A percentile compares a stretch with the other conserved stretches of the same genome.
phyloP scores from a whole-genome alignment of 2,113 vertebrate genomes.

The Bubo bubo region DNA sequence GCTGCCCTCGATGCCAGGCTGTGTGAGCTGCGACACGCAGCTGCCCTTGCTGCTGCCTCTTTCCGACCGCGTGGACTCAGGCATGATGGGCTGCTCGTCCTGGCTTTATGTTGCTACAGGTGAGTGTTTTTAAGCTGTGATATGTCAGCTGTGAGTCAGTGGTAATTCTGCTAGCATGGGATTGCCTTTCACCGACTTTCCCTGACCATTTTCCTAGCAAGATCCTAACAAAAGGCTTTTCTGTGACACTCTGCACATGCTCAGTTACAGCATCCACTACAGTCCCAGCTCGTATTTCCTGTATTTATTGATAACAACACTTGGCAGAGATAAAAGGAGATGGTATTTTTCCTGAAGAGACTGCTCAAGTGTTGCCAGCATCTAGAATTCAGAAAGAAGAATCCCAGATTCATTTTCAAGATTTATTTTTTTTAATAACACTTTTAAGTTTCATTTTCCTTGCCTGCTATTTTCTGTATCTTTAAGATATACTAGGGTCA shows the following conservation, averaged over 20 bases:
- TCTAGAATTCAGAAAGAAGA: not conserved
- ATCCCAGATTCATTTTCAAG: not conserved
- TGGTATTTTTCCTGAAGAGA: not conserved
- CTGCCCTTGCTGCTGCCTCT: not conserved
- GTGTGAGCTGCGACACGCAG: rapidly evolving
- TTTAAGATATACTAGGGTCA: not conserved
- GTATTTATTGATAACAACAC: not conserved
- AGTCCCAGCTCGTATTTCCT: not conserved
- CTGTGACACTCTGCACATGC: not conserved
- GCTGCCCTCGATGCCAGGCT: not conserved
- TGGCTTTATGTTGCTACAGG: not conserved
- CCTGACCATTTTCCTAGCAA: not conserved
- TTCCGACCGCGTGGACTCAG: rapidly evolving
- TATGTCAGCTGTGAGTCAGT: not conserved
- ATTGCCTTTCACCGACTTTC: not conserved
- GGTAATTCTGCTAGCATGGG: not conserved
- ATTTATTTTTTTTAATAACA: not conserved
- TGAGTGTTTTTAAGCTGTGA: not conserved
- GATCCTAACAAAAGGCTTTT: not conserved
- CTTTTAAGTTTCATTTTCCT: not conserved
- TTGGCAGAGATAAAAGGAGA: not conserved
- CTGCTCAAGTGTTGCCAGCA: not conserved
- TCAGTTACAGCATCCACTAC: not conserved
- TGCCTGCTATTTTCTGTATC: not conserved
- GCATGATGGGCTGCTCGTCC: rapidly evolving